phyloP scores from a whole-genome alignment of 2,797 vertebrate genomes.

The Emys orbicularis region DNA sequence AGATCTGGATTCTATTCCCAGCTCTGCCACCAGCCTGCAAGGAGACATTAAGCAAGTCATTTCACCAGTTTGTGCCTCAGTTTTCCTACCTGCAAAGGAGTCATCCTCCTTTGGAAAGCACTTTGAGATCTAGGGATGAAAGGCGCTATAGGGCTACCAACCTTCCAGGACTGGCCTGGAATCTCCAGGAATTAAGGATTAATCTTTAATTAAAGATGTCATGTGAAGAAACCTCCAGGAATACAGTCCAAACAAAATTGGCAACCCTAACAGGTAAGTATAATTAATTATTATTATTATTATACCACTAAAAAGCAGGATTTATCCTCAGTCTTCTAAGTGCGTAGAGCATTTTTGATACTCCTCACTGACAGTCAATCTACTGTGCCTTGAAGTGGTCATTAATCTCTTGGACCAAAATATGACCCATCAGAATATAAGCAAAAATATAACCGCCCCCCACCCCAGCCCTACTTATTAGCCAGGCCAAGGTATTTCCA shows the following conservation, averaged over 20 bases:
- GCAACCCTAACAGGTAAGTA: too few species aligned
- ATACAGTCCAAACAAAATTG: too few species aligned
- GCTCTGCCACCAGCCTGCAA: fast-evolving
- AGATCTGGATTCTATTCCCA: neutral
- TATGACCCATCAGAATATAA: neutral
- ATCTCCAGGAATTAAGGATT: too few species aligned
- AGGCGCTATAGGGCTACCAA: fast-evolving
- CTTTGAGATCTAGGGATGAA: fast-evolving
- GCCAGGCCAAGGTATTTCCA: fast-evolving
- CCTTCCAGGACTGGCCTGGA: too few species aligned
- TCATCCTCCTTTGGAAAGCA: neutral
- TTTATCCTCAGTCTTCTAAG: too few species aligned
- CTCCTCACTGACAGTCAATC: neutral
- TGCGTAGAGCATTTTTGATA: neutral
- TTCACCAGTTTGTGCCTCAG: neutral
- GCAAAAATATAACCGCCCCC: neutral
- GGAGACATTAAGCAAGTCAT: fast-evolving
- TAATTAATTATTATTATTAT: too few species aligned
- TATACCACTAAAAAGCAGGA: too few species aligned
- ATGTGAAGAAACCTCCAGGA: too few species aligned
- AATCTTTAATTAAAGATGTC: too few species aligned
- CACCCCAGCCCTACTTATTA: neutral
- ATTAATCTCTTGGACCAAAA: neutral
- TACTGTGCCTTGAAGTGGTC: neutral
- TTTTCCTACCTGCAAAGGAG: neutral